Percentiles rank a stretch among this genome's conserved stretches.
Conservation (phyloP, 2,113 vertebrate species). For the Gorsachius goisagi region DNA sequence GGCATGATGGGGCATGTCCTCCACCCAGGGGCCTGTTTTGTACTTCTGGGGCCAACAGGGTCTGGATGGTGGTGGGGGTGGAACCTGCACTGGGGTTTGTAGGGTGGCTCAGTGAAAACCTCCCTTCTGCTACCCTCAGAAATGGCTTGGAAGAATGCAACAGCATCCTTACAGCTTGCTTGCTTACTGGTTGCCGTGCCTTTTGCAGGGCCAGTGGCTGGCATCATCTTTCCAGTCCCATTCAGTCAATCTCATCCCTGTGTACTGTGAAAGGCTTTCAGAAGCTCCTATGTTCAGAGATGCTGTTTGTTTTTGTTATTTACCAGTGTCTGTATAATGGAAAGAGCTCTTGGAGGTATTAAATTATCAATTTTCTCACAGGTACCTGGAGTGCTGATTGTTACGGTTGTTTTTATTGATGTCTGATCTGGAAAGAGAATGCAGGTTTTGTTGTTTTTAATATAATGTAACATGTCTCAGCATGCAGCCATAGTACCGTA, state of each 20-base stretch:
- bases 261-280: not conserved
- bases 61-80: not conserved
- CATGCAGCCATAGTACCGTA: not conserved
- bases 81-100: not conserved
- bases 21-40: no score
- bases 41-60: not conserved
- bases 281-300: fast-evolving
- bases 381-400: not conserved
- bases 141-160: not conserved
- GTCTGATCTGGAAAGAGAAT: not conserved
- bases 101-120: not conserved
- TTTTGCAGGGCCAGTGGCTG: not conserved
- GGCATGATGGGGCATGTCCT: fast-evolving
- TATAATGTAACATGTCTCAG: not conserved
- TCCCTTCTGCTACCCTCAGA: not conserved
- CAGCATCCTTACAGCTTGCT: not conserved
- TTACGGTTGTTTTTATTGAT: not conserved
- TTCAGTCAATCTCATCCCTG: fast-evolving
- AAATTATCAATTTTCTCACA: not conserved
- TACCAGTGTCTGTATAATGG: not conserved
- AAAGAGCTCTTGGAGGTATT: not conserved
- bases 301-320: not conserved
- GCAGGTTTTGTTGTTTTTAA: not conserved
- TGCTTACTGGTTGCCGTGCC: fast-evolving
- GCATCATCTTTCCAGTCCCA: not conserved